Percentiles rank a stretch among this genome's conserved stretches.
phyloP scores from a whole-genome alignment of 2,797 vertebrate genomes.

The Lepus oiostolus region DNA sequence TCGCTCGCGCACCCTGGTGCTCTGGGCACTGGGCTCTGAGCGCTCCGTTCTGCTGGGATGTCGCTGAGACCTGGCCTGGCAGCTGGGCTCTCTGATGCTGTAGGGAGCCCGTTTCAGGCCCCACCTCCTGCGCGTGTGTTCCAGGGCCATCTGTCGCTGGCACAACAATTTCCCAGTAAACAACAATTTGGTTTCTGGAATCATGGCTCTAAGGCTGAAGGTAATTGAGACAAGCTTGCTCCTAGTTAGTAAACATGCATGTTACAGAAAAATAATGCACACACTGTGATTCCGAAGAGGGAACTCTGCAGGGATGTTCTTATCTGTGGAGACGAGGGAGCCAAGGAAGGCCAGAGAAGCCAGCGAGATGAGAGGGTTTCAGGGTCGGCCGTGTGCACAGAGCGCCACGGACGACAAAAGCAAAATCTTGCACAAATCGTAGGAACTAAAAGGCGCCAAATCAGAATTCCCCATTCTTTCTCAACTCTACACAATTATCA shows the following conservation, averaged over 20 bases:
- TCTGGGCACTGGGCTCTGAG: not conserved
- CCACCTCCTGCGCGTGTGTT: slow-evolving; percentile 40
- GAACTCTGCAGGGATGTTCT: not conserved
- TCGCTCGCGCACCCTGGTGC: not conserved
- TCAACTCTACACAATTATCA: not conserved
- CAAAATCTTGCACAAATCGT: not conserved
- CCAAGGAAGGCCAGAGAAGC: not conserved
- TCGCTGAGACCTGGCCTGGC: not conserved
- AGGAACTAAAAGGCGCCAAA: not conserved
- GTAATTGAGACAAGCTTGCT: slow-evolving; percentile 67
- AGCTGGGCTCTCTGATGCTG: not conserved
- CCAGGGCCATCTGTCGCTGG: slow-evolving; percentile 79
- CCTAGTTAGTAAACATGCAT: slow-evolving; percentile 76
- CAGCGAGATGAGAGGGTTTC: not conserved
- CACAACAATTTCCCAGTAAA: slow-evolving; percentile 56
- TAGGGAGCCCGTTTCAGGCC: not conserved
- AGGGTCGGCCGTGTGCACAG: not conserved
- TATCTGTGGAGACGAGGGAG: not conserved
- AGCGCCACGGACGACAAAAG: not conserved
- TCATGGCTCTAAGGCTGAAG: slow-evolving; percentile 73
- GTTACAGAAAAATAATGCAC: slow-evolving; percentile 64
- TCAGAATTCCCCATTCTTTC: not conserved
- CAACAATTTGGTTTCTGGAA: slow-evolving; percentile 70
- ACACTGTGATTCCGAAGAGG: slow-evolving; percentile 21
- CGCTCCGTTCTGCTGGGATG: not conserved